phyloP scores from a whole-genome alignment of 2,797 vertebrate species.

The Falco columbarius region DNA sequence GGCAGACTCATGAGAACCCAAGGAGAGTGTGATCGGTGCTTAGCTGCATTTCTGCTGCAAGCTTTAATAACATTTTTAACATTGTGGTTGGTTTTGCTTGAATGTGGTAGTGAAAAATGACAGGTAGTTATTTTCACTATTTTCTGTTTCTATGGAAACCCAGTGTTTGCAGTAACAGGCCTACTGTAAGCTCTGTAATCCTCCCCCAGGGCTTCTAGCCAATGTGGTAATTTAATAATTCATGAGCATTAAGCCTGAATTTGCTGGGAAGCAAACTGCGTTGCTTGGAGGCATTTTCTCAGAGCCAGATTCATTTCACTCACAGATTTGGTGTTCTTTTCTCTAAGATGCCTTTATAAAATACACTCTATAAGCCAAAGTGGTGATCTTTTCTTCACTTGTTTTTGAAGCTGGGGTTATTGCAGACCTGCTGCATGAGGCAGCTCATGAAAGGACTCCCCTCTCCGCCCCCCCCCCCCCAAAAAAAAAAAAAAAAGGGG shows the following conservation, averaged over 20 bases:
- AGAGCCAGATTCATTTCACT: slow-evolving; percentile 53
- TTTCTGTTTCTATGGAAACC: slow-evolving; percentile 66
- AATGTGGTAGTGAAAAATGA: slow-evolving; percentile 21
- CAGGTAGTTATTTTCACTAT: slow-evolving; percentile 63
- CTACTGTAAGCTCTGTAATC: slow-evolving; percentile 52
- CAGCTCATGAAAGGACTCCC: neutral
- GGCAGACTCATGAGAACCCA: neutral
- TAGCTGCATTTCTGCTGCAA: slow-evolving; percentile 7
- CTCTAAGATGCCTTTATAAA: slow-evolving; percentile 48
- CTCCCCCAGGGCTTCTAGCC: slow-evolving; percentile 10
- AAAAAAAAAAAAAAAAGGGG: neutral
- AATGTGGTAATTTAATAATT: slow-evolving; percentile 60
- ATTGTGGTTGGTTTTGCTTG: slow-evolving; percentile 32
- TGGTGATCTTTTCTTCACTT: neutral
- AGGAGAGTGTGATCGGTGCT: neutral
- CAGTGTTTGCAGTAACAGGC: slow-evolving; percentile 46
- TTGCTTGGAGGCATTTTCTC: slow-evolving; percentile 55
- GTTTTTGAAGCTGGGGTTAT: neutral
- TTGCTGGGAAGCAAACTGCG: slow-evolving; percentile 24
- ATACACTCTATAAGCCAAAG: slow-evolving; percentile 3
- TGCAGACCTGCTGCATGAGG: neutral
- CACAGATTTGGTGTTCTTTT: slow-evolving; percentile 40
- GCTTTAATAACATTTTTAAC: slow-evolving; percentile 12
- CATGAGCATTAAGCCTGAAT: slow-evolving; percentile 43
- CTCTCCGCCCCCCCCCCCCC: neutral